Percentiles rank a stretch among this genome's conserved stretches.
phyloP scores from a whole-genome alignment of 2,113 vertebrate species.

The Xenopus laevis region DNA sequence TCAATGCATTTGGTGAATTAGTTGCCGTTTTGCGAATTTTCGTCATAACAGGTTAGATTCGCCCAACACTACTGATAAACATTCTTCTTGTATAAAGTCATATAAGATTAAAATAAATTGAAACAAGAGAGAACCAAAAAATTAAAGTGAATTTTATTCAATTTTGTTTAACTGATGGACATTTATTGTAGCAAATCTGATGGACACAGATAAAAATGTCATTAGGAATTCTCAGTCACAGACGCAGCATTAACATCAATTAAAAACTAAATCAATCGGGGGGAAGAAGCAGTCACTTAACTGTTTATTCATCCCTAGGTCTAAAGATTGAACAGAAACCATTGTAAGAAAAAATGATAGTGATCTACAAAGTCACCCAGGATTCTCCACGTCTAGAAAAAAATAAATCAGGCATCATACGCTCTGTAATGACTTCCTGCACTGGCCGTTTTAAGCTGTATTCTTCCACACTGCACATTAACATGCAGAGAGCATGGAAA shows the following conservation, averaged over 20 bases:
- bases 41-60: no score
- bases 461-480: no score
- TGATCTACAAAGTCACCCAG: background rate
- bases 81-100: background rate
- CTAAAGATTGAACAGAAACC: background rate
- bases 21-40: no score
- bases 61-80: background rate
- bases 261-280: background rate
- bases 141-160: constrained; percentile 24
- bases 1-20: no score
- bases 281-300: no score
- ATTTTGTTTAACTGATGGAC: constrained; percentile 15
- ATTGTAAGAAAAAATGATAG: no score
- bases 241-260: background rate
- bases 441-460: no score
- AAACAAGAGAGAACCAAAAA: background rate
- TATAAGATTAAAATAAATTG: background rate
- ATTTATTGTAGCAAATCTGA: background rate
- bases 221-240: background rate
- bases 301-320: background rate
- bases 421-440: no score
- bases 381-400: background rate
- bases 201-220: background rate
- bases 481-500: no score
- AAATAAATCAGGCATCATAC: no score